phyloP scores from a whole-genome alignment of 2,888 invertebrate genomes.

The Imbricaverruca yamaguchii region DNA sequence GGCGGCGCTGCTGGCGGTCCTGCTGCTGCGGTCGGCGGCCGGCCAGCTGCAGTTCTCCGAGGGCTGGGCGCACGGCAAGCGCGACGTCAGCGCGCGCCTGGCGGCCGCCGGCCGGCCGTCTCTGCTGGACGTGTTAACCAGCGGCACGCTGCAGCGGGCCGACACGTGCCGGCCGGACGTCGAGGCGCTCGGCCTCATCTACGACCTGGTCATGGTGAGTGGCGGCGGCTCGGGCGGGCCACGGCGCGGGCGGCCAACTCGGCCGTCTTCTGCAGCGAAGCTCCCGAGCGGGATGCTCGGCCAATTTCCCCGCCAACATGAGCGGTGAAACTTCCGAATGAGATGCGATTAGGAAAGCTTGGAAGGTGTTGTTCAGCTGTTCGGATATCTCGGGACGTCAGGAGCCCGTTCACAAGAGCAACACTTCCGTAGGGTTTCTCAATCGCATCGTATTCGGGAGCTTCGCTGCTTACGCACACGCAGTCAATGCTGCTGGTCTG shows the following conservation, averaged over 20 bases:
- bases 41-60: constrained; percentile 8
- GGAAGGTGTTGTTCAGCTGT: background rate
- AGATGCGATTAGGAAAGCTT: too few relatives aligned
- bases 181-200: constrained; percentile 17
- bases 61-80: constrained; percentile 17
- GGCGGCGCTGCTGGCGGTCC: background rate
- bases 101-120: background rate
- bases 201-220: constrained; percentile 17
- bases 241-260: too few relatives aligned
- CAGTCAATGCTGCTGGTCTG: background rate
- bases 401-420: background rate
- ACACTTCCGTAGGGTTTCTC: too few relatives aligned
- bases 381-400: background rate
- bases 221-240: too few relatives aligned
- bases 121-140: background rate
- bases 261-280: too few relatives aligned
- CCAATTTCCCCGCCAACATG: too few relatives aligned
- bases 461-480: too few relatives aligned
- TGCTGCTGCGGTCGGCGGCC: background rate
- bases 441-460: too few relatives aligned
- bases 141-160: background rate
- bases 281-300: too few relatives aligned
- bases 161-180: constrained; percentile 1
- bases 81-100: background rate
- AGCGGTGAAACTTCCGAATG: too few relatives aligned